Conservation (phyloP, 2,113 vertebrate genomes). For the Perca flavescens region DNA sequence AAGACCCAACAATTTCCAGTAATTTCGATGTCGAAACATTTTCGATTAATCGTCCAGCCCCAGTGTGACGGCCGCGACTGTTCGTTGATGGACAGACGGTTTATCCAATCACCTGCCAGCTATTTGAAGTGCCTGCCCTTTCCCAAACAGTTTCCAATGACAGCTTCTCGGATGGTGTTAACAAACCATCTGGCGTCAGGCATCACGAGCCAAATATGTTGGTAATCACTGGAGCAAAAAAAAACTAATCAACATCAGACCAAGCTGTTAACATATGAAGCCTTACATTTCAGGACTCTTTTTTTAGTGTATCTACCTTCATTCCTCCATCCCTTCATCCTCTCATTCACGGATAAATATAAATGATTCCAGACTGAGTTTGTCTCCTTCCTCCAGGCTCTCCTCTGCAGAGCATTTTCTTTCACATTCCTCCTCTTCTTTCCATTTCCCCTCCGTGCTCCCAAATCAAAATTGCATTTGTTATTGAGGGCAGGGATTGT, state of each 20-base stretch:
- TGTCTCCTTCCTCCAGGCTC: neutral
- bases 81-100: no score
- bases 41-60: no score
- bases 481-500: slow-evolving; percentile 53
- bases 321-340: neutral
- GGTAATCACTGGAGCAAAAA: neutral
- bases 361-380: neutral
- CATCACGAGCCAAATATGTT: neutral
- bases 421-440: slow-evolving; percentile 13
- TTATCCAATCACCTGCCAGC: no score
- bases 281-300: no score
- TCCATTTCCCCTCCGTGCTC: slow-evolving; percentile 10
- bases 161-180: no score
- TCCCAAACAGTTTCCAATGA: no score
- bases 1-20: no score
- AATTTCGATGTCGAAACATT: no score
- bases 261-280: neutral
- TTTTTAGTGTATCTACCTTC: no score
- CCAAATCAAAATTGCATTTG: slow-evolving; percentile 46
- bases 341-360: neutral
- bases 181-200: no score
- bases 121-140: no score
- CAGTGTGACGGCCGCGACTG: no score
- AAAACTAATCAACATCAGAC: neutral
- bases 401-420: neutral